Evolutionary conservation across 2,888 invertebrate genomes (phyloP).

Genomic region (Synergus itoensis): DNA sequence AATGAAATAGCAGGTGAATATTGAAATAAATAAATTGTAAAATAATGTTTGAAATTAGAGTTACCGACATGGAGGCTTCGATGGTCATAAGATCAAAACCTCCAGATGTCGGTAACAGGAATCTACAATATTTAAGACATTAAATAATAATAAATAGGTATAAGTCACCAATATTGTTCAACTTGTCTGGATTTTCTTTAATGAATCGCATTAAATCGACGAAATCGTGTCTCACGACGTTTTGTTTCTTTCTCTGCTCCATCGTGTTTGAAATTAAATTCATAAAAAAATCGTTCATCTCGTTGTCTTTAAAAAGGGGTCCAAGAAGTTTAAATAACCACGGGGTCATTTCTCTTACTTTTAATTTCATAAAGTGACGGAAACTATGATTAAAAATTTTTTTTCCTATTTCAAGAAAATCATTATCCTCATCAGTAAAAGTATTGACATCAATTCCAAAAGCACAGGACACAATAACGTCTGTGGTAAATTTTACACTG

Average conservation of each 20-base stretch:
- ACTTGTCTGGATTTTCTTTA: constrained; percentile 54
- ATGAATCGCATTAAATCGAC: constrained; percentile 76
- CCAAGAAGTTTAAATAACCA: constrained; percentile 59
- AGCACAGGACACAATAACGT: constrained; percentile 77
- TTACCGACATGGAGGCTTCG: too few species aligned
- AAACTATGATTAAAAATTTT: constrained; percentile 61
- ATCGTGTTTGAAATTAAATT: constrained; percentile 71
- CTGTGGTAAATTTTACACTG: constrained; percentile 76
- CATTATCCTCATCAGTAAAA: constrained; percentile 71
- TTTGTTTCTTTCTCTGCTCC: constrained; percentile 72
- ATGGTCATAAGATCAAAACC: too few species aligned
- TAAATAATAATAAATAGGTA: not conserved
- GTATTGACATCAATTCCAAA: constrained; percentile 78
- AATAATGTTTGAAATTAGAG: too few species aligned
- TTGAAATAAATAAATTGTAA: too few species aligned
- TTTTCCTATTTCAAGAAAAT: constrained; percentile 75
- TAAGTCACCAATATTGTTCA: not conserved
- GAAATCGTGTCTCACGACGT: constrained; percentile 76
- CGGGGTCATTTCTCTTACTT: constrained; percentile 58
- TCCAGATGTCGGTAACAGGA: too few species aligned
- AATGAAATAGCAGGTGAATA: too few species aligned
- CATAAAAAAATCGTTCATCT: constrained; percentile 69
- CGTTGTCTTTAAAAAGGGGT: constrained; percentile 56
- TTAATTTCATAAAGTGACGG: constrained; percentile 52
- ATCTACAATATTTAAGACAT: too few species aligned